Conservation (phyloP, 2,888 invertebrate genomes). For the Incurvaria masculella region DNA sequence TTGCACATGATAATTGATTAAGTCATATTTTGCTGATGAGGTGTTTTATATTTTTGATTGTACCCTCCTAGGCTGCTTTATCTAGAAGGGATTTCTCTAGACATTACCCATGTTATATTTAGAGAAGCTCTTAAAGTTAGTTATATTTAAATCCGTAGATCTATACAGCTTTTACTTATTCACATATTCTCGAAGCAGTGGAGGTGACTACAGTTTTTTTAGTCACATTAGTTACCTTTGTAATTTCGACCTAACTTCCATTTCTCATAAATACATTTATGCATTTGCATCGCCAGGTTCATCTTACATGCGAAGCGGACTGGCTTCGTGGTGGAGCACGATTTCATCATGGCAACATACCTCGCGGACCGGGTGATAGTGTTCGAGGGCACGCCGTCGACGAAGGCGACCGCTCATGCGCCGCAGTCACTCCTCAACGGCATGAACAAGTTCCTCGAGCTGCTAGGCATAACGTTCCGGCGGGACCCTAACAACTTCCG, state of each 20-base stretch:
- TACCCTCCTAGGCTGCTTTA: no score
- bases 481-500: slow-evolving; percentile 98
- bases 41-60: no score
- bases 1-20: no score
- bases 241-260: neutral
- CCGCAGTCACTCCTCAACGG: slow-evolving; percentile 94
- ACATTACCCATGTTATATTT: no score
- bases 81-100: no score
- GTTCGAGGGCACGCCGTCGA: slow-evolving; percentile 93
- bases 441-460: slow-evolving; percentile 96
- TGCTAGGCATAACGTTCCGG: slow-evolving; percentile 96
- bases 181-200: neutral
- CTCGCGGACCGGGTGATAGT: slow-evolving; percentile 98
- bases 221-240: neutral
- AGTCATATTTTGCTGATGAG: no score
- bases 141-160: no score
- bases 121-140: no score
- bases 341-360: slow-evolving; percentile 99
- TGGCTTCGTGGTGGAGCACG: slow-evolving; percentile 99
- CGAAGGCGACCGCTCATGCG: slow-evolving; percentile 83
- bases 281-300: slow-evolving; percentile 59
- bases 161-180: no score
- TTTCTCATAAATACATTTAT: neutral
- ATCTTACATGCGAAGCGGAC: slow-evolving; percentile 99
- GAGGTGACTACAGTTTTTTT: no score